These are phyloP conservation scores for Microplitis deprimator DNA, from an alignment of 2,888 invertebrate genomes.

Conservation along the genomic window DNA sequence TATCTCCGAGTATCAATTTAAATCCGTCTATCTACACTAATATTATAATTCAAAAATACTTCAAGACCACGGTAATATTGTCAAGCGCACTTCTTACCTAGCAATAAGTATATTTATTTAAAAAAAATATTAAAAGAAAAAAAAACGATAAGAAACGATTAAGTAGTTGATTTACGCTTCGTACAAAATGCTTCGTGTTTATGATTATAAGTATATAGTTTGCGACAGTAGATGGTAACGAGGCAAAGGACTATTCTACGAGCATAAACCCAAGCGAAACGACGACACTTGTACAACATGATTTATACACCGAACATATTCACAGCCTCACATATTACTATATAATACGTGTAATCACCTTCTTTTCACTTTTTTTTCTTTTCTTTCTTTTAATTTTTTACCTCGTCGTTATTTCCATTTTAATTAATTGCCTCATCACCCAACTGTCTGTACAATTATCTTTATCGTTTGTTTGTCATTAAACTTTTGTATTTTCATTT, in stretches of 20 bases:
- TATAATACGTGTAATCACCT: slow-evolving; percentile 44
- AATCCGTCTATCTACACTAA: no score
- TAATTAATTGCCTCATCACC: slow-evolving; percentile 41
- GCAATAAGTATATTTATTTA: background rate
- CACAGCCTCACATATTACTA: slow-evolving; percentile 35
- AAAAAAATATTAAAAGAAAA: background rate
- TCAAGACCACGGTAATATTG: background rate
- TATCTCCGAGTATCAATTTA: no score
- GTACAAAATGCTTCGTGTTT: slow-evolving; percentile 38
- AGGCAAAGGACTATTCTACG: slow-evolving; percentile 30
- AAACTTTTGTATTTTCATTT: slow-evolving; percentile 20
- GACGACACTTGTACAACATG: slow-evolving; percentile 41
- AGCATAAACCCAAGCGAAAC: slow-evolving; percentile 40
- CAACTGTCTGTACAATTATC: slow-evolving; percentile 33
- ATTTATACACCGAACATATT: slow-evolving; percentile 43
- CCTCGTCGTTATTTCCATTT: slow-evolving; percentile 36
- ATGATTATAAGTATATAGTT: slow-evolving; percentile 29
- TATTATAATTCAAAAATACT: no score
- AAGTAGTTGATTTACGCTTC: slow-evolving; percentile 61
- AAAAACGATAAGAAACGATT: slow-evolving; percentile 61
- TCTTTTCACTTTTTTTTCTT: slow-evolving; percentile 22
- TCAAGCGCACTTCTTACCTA: background rate
- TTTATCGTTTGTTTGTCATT: slow-evolving; percentile 8
- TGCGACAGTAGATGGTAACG: slow-evolving; percentile 27
- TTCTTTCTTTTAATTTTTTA: slow-evolving; percentile 2